Percentiles rank a stretch among this genome's conserved stretches.
Conservation (phyloP, 1,140 invertebrate genomes). For the Lordiphosa clarofinis region DNA sequence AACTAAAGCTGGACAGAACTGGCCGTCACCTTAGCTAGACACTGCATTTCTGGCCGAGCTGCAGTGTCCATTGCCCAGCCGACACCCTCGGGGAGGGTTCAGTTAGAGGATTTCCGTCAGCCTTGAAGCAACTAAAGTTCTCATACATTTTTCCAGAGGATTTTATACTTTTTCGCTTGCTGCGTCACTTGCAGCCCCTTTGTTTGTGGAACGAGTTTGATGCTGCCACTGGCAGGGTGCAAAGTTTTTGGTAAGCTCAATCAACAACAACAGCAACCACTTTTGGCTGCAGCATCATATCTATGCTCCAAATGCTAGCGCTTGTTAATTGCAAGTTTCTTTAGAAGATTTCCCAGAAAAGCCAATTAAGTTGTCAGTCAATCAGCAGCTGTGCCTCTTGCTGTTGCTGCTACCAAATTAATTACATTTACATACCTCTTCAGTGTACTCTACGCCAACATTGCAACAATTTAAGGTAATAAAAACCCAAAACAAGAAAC, state of each 20-base stretch:
- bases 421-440: conserved; percentile 37
- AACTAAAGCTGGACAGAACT: no score
- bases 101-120: no score
- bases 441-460: conserved; percentile 6
- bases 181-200: conserved; percentile 60
- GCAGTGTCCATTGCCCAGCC: no score
- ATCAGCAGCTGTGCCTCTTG: conserved; percentile 36
- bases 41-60: no score
- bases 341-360: conserved; percentile 46
- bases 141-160: conserved; percentile 65
- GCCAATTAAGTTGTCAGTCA: conserved; percentile 78
- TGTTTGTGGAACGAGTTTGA: background rate
- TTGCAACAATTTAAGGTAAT: conserved; percentile 61
- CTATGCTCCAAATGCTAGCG: conserved; percentile 30
- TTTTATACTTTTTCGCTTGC: conserved; percentile 28
- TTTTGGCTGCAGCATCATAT: conserved; percentile 1
- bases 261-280: conserved; percentile 16
- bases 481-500: conserved; percentile 27
- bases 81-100: no score
- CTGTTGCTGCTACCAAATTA: conserved; percentile 50
- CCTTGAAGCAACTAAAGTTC: conserved; percentile 72
- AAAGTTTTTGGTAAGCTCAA: conserved; percentile 60
- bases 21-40: no score
- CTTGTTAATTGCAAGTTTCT: conserved; percentile 64
- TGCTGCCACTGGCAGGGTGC: conserved; percentile 38